Base-by-base conservation (phyloP, 2,113 vertebrate species). In the Otus sunia region DNA sequence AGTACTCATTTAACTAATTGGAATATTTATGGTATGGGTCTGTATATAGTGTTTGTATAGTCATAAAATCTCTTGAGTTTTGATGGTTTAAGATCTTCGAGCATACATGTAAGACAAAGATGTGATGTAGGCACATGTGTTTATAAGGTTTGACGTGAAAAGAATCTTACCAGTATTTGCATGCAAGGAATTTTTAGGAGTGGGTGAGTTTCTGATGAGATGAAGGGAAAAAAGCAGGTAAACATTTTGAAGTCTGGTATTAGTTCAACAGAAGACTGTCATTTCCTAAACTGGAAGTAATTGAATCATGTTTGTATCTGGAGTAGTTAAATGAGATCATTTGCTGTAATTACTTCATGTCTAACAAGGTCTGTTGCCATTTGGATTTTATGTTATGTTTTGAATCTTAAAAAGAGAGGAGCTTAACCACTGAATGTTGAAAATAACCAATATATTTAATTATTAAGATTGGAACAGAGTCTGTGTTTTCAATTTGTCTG, bases 261-360 rank as follows among this genome's bases (percentile, higher is more conserved):
- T 95, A 3, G 8, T 97, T 95, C 71, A 89, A 27, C 21, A 76
- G 76, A 75, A 87, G 73, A 73, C 62, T 86, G 49, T 60, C 2
- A 79, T 96, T 96, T 96, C 90, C 91, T 88, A 80, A 95, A 74
- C 85, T 90, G 85, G 49, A 80, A 86, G 78, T 97, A 97, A 97
- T 97, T 89, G 47, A 88, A 96, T 96, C 67, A 77, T 41, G 55
- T 85, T 84, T 82, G 89, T 91, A 80, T 96, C 94, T 97, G 93
- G 85, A 94, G 41, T 14, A 89, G 78, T 66, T 90, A 91, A 93
- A 94, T 96, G 63, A 96, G 93, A 92, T 95, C 11, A 95, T 91
- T 81, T 96, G 58, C 75, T 15, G 0, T 95, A 92, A 84, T 94
- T 96, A 94, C 67, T 88, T 95, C 15, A 53, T 91, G 67, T 82